Percentiles rank a stretch among this genome's conserved stretches.
Evolutionary conservation across 1,140 invertebrate genomes (phyloP).

Genomic region (Meloidogyne exigua): DNA sequence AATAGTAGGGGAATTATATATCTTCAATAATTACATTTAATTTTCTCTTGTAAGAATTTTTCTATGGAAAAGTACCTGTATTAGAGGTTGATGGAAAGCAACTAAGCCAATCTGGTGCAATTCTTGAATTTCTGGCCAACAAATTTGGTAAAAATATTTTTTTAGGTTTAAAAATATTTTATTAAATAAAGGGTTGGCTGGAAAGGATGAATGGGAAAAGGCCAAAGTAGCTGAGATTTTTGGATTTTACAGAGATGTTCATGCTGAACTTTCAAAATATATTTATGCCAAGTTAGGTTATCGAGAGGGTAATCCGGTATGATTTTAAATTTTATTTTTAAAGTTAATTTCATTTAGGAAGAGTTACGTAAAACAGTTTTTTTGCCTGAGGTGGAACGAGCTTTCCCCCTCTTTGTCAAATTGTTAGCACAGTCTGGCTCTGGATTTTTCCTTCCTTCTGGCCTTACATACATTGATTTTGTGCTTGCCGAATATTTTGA

Average conservation of each 20-base stretch:
- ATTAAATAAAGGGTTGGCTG: conserved; percentile 18
- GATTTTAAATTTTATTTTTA: background rate
- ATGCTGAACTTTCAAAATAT: conserved; percentile 18
- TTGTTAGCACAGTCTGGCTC: conserved; percentile 35
- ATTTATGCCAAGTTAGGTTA: conserved; percentile 18
- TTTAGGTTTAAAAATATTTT: background rate
- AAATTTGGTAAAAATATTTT: conserved; percentile 45
- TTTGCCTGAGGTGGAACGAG: conserved; percentile 22
- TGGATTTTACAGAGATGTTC: conserved; percentile 25
- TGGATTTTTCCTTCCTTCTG: conserved; percentile 34
- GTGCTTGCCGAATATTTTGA: conserved; percentile 13
- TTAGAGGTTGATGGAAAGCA: conserved; percentile 60
- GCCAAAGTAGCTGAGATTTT: conserved; percentile 38
- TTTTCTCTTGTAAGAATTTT: conserved; percentile 47
- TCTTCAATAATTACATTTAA: too few relatives aligned
- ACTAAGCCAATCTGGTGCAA: conserved; percentile 51
- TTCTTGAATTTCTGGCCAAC: conserved; percentile 56
- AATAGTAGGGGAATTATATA: background rate
- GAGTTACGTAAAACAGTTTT: conserved; percentile 24
- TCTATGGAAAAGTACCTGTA: conserved; percentile 57
- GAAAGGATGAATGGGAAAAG: conserved; percentile 39
- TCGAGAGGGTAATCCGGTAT: conserved; percentile 24
- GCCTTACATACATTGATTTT: conserved; percentile 35
- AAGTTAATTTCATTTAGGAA: conserved; percentile 27
- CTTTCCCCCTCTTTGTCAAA: conserved; percentile 28